These are phyloP conservation scores for Muscicapa comitata DNA, from an alignment of 2,797 vertebrate species.

Conservation along the genomic window DNA sequence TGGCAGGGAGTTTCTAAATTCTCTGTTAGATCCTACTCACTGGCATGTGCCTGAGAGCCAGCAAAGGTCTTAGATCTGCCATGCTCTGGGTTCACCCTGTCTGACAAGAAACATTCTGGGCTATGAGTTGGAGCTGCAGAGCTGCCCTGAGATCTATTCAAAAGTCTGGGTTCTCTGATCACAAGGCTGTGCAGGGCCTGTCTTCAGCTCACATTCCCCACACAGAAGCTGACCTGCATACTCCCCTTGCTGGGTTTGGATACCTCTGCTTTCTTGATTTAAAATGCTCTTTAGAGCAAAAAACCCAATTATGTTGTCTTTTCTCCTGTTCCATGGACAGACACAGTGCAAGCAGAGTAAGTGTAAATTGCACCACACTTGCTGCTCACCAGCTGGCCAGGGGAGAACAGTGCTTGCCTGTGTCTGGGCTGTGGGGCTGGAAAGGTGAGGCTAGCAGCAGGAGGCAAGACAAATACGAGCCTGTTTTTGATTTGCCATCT, in stretches of 20 bases:
- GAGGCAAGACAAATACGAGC: slow-evolving; percentile 62
- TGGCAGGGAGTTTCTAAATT: background rate
- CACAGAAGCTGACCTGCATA: background rate
- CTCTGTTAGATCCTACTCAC: background rate
- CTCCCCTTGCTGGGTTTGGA: background rate
- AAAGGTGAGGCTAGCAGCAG: slow-evolving; percentile 54
- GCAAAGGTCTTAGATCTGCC: background rate
- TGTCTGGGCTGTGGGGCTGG: slow-evolving; percentile 28
- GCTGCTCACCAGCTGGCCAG: slow-evolving; percentile 43
- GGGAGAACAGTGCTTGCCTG: slow-evolving; percentile 58
- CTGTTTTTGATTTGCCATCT: slow-evolving; percentile 65
- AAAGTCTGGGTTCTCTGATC: background rate
- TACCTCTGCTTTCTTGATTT: background rate
- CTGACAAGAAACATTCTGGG: background rate
- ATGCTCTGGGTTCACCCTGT: background rate
- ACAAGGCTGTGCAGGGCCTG: background rate
- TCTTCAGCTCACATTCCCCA: background rate
- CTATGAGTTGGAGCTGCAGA: background rate
- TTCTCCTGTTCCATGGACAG: background rate
- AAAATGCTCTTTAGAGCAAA: background rate
- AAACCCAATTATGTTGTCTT: background rate
- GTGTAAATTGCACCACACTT: background rate
- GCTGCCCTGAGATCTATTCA: background rate
- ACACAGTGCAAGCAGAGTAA: background rate
- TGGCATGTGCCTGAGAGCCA: background rate